A percentile compares a stretch with the other conserved stretches of the same genome.
phyloP scores from a whole-genome alignment of 2,888 invertebrate genomes.

The Nasonia oneida region DNA sequence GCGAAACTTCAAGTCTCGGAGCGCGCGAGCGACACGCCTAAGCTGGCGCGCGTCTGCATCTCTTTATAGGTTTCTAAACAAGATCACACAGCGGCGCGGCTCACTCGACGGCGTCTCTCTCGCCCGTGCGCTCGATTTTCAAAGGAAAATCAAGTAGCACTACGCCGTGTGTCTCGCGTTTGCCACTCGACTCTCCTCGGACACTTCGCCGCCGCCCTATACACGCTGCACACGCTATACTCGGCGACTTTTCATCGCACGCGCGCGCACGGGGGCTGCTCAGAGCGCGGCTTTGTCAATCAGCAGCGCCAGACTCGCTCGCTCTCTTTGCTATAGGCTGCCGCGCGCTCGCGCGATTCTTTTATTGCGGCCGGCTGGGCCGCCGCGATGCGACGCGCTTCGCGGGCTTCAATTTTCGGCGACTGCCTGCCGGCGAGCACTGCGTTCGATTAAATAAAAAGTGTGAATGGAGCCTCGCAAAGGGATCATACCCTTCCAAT shows the following conservation, averaged over 20 bases:
- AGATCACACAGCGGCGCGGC: neutral
- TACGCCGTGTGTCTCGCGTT: neutral
- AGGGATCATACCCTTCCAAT: neutral
- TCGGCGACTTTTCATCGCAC: slow-evolving; percentile 2
- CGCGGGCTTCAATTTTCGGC: slow-evolving; percentile 54
- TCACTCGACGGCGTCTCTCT: too few relatives aligned
- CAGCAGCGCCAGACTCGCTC: slow-evolving; percentile 56
- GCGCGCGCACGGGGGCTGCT: neutral
- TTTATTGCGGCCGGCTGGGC: slow-evolving; percentile 54
- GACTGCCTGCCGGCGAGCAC: neutral
- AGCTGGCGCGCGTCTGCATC: neutral
- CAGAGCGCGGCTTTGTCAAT: slow-evolving; percentile 68
- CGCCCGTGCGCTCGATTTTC: slow-evolving; percentile 13
- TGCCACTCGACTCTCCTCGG: neutral
- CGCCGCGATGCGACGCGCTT: slow-evolving; percentile 15
- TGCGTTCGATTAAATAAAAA: slow-evolving; percentile 51
- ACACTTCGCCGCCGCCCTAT: neutral
- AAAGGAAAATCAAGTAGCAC: slow-evolving; percentile 27
- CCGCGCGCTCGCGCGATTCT: neutral
- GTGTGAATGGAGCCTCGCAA: slow-evolving; percentile 45
- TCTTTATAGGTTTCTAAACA: neutral
- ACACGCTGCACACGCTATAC: neutral
- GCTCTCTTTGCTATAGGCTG: slow-evolving; percentile 41
- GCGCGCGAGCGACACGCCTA: neutral
- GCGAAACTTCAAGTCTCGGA: neutral